These are phyloP conservation scores for Tetanocera ferruginea DNA, from an alignment of 2,888 invertebrate genomes.

Conservation along the genomic window DNA sequence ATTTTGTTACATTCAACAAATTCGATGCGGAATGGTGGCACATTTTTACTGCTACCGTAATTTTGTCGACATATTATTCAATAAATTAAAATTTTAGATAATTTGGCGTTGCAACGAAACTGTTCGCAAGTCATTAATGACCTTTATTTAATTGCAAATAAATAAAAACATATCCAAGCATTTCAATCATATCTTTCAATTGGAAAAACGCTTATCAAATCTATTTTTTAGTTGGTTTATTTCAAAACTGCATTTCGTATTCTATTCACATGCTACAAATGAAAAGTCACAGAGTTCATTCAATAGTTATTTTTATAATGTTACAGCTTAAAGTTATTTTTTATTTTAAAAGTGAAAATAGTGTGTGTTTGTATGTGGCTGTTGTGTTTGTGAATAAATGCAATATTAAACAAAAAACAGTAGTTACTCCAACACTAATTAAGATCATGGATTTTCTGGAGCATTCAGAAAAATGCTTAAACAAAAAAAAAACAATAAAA, in stretches of 20 bases:
- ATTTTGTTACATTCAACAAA: too few relatives aligned
- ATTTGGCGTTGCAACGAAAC: too few relatives aligned
- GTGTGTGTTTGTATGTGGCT: too few relatives aligned
- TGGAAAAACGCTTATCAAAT: not conserved
- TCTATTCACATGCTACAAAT: not conserved
- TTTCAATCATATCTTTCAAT: not conserved
- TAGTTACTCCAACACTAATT: not conserved
- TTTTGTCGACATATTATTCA: too few relatives aligned
- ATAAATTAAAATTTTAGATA: not conserved
- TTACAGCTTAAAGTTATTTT: too few relatives aligned
- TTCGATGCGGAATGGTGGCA: too few relatives aligned
- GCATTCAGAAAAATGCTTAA: not conserved
- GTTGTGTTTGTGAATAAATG: too few relatives aligned
- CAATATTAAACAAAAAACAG: too few relatives aligned
- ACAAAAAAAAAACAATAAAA: not conserved
- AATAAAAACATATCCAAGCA: not conserved
- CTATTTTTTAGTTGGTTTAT: not conserved
- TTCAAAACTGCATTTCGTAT: constrained; percentile 25
- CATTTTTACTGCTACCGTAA: too few relatives aligned
- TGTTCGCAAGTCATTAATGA: too few relatives aligned
- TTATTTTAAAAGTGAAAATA: too few relatives aligned
- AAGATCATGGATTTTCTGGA: not conserved
- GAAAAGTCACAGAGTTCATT: not conserved
- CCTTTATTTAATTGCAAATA: not conserved
- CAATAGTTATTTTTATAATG: not conserved